A percentile compares a stretch with the other conserved stretches of the same genome.
Conservation (phyloP, 2,797 vertebrate genomes). For the Graptemys geographica region DNA sequence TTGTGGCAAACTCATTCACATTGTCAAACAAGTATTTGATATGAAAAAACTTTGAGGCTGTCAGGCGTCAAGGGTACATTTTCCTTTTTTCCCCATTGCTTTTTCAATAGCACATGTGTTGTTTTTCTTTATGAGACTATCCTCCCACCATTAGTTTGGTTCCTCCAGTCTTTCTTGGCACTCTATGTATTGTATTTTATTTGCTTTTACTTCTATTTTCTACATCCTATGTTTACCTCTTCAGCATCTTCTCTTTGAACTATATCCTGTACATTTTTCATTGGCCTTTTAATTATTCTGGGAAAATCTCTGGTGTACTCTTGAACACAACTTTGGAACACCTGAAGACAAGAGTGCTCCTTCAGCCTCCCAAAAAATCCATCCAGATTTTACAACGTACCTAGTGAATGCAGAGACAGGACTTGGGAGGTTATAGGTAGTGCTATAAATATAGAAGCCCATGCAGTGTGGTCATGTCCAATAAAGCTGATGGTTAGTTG, state of each 20-base stretch:
- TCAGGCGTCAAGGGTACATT: not conserved
- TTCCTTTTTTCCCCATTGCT: not conserved
- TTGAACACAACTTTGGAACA: not conserved
- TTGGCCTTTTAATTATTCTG: not conserved
- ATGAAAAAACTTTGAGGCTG: not conserved
- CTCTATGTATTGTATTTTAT: not conserved
- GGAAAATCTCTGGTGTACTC: not conserved
- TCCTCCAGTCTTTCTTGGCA: not conserved
- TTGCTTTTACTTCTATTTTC: not conserved
- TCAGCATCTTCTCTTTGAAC: not conserved
- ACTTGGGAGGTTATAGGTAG: not conserved
- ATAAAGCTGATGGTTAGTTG: not conserved
- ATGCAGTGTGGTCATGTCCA: not conserved
- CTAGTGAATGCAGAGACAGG: not conserved
- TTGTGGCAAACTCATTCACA: not conserved
- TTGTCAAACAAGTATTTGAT: not conserved
- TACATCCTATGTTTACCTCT: not conserved
- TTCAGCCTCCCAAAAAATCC: not conserved
- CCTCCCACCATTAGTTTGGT: not conserved
- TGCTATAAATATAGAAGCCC: not conserved
- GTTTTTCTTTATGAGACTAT: not conserved
- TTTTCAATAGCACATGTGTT: not conserved
- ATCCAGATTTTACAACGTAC: not conserved
- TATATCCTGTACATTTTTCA: not conserved
- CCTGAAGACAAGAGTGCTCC: not conserved